Conservation (phyloP, 2,888 invertebrate species). For the Cyclophora punctaria region DNA sequence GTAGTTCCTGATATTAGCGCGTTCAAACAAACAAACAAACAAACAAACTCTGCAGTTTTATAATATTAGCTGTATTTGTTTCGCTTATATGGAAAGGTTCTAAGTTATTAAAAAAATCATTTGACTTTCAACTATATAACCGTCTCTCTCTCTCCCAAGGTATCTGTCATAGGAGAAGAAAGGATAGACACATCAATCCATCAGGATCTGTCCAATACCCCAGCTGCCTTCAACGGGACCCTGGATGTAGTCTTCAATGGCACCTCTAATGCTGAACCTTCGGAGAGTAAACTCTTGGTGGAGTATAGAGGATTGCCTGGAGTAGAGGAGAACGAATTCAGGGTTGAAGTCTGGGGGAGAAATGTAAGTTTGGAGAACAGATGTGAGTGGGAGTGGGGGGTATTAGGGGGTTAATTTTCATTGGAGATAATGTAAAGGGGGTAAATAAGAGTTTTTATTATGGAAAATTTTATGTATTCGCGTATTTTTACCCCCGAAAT, state of each 20-base stretch:
- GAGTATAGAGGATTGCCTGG: slow-evolving; percentile 40
- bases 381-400: neutral
- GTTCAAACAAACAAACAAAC: no score
- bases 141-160: slow-evolving; percentile 20
- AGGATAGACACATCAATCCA: slow-evolving; percentile 35
- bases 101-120: no score
- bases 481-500: no score
- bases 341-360: slow-evolving; percentile 37
- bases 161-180: slow-evolving; percentile 46
- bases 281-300: slow-evolving; percentile 33
- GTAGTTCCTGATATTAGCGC: no score
- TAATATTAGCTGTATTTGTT: no score
- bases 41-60: no score
- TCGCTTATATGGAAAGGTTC: no score
- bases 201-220: slow-evolving; percentile 40
- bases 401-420: neutral
- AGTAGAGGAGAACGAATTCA: slow-evolving; percentile 31
- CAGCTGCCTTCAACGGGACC: slow-evolving; percentile 44
- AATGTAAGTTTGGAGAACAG: slow-evolving; percentile 31
- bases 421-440: no score
- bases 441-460: no score
- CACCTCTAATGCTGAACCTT: slow-evolving; percentile 15
- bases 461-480: no score
- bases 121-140: neutral
- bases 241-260: slow-evolving; percentile 31